Evolutionary conservation across 2,888 invertebrate species (phyloP).

Genomic region (Acleris holmiana): DNA sequence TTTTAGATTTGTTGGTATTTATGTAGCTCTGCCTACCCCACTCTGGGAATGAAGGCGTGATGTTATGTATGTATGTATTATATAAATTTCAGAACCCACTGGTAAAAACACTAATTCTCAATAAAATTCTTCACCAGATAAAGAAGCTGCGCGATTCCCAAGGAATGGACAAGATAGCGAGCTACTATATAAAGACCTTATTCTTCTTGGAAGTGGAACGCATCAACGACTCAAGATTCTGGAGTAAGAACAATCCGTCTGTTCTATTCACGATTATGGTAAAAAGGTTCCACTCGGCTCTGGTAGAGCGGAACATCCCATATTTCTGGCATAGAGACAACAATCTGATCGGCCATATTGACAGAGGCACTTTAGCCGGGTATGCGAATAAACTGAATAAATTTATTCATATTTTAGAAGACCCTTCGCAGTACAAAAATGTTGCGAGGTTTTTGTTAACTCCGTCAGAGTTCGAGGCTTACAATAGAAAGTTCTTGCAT

Average conservation of each 20-base stretch:
- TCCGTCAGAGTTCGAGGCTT: slow-evolving; percentile 51
- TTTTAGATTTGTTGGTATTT: no score
- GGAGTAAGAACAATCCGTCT: slow-evolving; percentile 55
- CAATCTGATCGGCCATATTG: slow-evolving; percentile 68
- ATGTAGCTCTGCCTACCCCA: no score
- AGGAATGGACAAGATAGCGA: slow-evolving; percentile 73
- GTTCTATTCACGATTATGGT: slow-evolving; percentile 71
- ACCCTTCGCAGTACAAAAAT: slow-evolving; percentile 50
- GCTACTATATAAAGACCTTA: slow-evolving; percentile 84
- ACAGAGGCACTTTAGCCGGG: slow-evolving; percentile 41
- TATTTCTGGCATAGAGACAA: slow-evolving; percentile 78
- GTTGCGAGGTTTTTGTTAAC: slow-evolving; percentile 63
- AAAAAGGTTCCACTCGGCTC: slow-evolving; percentile 57
- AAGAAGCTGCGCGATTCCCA: slow-evolving; percentile 80
- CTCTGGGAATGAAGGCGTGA: no score
- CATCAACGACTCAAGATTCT: slow-evolving; percentile 50
- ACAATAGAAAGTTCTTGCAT: slow-evolving; percentile 51
- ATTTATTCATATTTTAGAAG: slow-evolving; percentile 52
- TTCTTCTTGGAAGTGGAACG: slow-evolving; percentile 69
- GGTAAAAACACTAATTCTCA: no score
- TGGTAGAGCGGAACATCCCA: slow-evolving; percentile 55
- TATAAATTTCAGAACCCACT: no score
- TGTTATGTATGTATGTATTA: no score
- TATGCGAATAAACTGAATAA: slow-evolving; percentile 57
- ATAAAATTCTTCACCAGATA: slow-evolving; percentile 48